These are phyloP conservation scores for Drosophila erecta DNA, from an alignment of 1,140 invertebrate genomes.

Conservation along the genomic window DNA sequence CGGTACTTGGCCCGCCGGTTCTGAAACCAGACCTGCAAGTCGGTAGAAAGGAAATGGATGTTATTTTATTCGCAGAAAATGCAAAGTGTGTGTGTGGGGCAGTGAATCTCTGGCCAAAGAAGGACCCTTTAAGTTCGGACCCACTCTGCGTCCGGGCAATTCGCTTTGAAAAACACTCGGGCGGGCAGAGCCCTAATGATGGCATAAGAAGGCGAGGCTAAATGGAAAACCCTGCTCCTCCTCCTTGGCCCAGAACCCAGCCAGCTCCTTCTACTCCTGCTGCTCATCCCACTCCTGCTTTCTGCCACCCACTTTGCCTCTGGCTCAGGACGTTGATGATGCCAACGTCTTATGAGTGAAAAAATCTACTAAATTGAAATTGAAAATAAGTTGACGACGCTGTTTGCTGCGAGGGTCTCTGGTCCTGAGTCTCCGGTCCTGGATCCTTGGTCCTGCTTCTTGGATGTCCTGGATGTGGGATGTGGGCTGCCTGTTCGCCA, in stretches of 20 bases:
- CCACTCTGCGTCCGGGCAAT: neutral
- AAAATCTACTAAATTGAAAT: constrained; percentile 83
- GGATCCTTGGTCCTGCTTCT: no score
- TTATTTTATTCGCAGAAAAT: neutral
- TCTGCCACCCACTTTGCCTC: neutral
- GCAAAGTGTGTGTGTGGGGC: neutral
- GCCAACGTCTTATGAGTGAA: constrained; percentile 70
- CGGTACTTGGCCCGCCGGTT: constrained; percentile 98
- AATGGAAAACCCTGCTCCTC: constrained; percentile 22
- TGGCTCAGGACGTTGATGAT: constrained; percentile 20
- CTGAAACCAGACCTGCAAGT: constrained; percentile 91
- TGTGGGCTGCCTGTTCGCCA: no score
- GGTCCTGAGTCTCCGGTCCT: neutral
- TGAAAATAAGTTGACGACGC: constrained; percentile 81
- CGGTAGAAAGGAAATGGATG: neutral
- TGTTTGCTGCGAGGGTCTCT: constrained; percentile 51
- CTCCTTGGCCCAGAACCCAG: constrained; percentile 8
- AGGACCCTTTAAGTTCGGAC: neutral
- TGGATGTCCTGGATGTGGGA: no score
- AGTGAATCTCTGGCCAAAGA: neutral
- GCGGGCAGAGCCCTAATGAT: constrained; percentile 23
- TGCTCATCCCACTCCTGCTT: neutral
- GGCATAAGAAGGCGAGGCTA: constrained; percentile 22
- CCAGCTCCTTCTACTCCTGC: neutral
- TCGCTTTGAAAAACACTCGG: constrained; percentile 2